phyloP scores from a whole-genome alignment of 2,797 vertebrate genomes.

The Neoniphon sammara region DNA sequence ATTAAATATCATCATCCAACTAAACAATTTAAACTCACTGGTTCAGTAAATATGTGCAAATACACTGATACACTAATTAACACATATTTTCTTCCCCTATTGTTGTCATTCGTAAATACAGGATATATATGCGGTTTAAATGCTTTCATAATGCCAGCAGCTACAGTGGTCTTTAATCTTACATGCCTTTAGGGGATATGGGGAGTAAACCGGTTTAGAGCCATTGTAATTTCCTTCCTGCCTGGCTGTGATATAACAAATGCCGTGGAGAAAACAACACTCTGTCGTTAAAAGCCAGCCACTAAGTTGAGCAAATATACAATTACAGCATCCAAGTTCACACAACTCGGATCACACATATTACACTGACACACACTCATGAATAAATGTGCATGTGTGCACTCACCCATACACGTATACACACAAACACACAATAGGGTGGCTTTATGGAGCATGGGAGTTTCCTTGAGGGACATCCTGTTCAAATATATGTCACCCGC shows the following conservation, averaged over 20 bases:
- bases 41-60: too few relatives aligned
- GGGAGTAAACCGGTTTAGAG: neutral
- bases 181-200: neutral
- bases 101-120: too few relatives aligned
- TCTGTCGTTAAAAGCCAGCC: neutral
- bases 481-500: constrained; percentile 42
- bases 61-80: too few relatives aligned
- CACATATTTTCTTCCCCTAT: too few relatives aligned
- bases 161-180: constrained; percentile 14
- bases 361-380: constrained; percentile 3
- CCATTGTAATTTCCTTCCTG: constrained; percentile 4
- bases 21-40: too few relatives aligned
- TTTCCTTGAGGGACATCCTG: constrained; percentile 42
- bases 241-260: too few relatives aligned
- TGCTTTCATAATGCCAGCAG: constrained; percentile 6
- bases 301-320: too few relatives aligned
- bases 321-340: neutral
- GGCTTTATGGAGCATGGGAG: constrained; percentile 1
- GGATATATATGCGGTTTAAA: constrained; percentile 7
- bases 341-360: neutral
- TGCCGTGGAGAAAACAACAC: too few relatives aligned
- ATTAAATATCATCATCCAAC: too few relatives aligned
- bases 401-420: constrained; percentile 1
- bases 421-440: constrained; percentile 8
- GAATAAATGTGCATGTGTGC: neutral